These are phyloP conservation scores for Exocentrus adspersus DNA, from an alignment of 2,888 invertebrate species.

Conservation along the genomic window DNA sequence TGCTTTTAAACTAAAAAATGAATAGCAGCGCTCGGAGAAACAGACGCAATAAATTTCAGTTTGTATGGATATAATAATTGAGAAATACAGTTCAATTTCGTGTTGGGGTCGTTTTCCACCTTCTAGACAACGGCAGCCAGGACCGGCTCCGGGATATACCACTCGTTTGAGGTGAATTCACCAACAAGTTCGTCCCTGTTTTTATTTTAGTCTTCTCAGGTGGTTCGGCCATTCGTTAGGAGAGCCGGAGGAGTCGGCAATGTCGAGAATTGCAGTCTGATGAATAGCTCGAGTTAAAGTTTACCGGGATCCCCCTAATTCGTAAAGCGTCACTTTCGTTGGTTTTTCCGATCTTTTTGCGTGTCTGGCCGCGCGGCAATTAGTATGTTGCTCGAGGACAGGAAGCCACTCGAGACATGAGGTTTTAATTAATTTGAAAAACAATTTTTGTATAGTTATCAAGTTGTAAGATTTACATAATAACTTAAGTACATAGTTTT, in stretches of 20 bases:
- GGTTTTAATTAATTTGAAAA: slow-evolving; percentile 9
- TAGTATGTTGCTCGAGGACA: neutral
- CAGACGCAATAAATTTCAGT: slow-evolving; percentile 26
- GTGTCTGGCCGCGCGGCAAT: slow-evolving; percentile 2
- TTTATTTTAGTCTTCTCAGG: slow-evolving; percentile 2
- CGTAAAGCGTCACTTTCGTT: slow-evolving; percentile 10
- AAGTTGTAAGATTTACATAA: too few relatives aligned
- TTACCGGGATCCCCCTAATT: neutral
- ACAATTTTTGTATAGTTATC: too few relatives aligned
- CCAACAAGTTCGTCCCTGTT: neutral
- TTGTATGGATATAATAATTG: slow-evolving; percentile 32
- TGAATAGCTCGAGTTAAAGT: slow-evolving; percentile 5
- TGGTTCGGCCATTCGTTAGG: neutral
- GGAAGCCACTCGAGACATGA: neutral
- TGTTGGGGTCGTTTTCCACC: slow-evolving; percentile 3
- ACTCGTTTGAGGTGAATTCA: too few relatives aligned
- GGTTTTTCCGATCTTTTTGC: slow-evolving; percentile 7
- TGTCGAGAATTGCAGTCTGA: slow-evolving; percentile 2
- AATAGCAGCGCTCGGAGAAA: slow-evolving; percentile 10
- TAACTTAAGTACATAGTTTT: too few relatives aligned
- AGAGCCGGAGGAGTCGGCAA: neutral
- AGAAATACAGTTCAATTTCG: slow-evolving; percentile 32
- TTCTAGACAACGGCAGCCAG: neutral
- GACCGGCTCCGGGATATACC: neutral
- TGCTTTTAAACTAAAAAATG: slow-evolving; percentile 7